Conservation (phyloP, 2,797 vertebrate genomes). For the Pelobates cultripes region DNA sequence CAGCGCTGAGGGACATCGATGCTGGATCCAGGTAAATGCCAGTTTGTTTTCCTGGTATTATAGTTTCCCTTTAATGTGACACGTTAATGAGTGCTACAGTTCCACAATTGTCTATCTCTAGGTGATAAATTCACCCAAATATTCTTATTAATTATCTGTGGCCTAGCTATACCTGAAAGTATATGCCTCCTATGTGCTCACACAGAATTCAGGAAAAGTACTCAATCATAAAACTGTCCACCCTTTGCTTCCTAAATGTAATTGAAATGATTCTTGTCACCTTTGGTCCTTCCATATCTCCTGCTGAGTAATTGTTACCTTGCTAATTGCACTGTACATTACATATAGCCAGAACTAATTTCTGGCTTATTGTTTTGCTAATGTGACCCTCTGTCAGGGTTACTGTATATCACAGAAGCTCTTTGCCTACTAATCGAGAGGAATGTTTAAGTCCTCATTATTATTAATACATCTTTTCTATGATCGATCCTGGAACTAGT, state of each 20-base stretch:
- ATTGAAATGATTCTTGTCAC: slow-evolving; percentile 47
- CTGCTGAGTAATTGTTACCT: slow-evolving; percentile 38
- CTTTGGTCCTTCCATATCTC: slow-evolving; percentile 41
- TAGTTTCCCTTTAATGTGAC: no score
- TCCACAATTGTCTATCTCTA: no score
- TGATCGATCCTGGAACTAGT: slow-evolving; percentile 4
- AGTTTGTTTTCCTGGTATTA: no score
- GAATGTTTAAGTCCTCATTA: slow-evolving; percentile 4
- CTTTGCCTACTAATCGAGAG: not conserved
- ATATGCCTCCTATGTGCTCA: no score
- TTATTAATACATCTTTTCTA: slow-evolving; percentile 1
- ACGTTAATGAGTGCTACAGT: no score
- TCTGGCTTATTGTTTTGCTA: slow-evolving; percentile 51
- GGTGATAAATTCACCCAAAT: no score
- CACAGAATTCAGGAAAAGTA: no score
- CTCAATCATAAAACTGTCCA: slow-evolving; percentile 25
- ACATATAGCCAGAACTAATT: slow-evolving; percentile 54
- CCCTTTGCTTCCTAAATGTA: slow-evolving; percentile 13
- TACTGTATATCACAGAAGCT: slow-evolving; percentile 17
- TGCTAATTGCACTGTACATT: slow-evolving; percentile 48
- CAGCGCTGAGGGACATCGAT: no score
- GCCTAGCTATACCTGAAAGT: no score
- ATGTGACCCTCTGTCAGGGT: slow-evolving; percentile 56
- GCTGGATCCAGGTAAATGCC: no score
- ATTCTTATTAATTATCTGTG: no score